phyloP scores from a whole-genome alignment of 1,140 invertebrate species.

The Brachionus rubens region DNA sequence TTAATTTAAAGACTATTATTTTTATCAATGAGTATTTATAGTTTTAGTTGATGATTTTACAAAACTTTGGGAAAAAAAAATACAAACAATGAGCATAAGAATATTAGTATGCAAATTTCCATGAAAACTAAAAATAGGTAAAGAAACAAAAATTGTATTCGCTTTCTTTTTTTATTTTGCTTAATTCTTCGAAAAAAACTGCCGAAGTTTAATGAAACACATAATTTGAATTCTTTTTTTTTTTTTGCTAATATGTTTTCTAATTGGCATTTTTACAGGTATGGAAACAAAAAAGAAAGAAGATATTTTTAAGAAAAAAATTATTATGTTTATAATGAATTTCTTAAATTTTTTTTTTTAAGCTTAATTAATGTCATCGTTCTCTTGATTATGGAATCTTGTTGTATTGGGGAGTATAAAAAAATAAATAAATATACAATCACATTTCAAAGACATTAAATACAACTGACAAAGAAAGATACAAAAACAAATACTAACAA shows the following conservation, averaged over 20 bases:
- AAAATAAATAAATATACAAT: not conserved
- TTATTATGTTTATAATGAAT: conserved; percentile 28
- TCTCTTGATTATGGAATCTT: not conserved
- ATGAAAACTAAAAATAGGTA: too few species aligned
- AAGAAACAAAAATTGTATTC: too few species aligned
- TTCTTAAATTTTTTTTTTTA: conserved; percentile 35
- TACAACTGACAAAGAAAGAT: not conserved
- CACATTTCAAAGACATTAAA: conserved; percentile 24
- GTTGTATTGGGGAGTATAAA: not conserved
- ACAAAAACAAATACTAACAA: too few species aligned
- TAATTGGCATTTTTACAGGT: conserved; percentile 41
- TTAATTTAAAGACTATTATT: too few species aligned
- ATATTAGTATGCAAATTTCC: too few species aligned
- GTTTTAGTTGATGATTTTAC: too few species aligned
- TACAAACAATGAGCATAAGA: too few species aligned
- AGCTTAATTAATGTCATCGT: conserved; percentile 15
- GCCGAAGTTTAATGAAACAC: conserved; percentile 13
- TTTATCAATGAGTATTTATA: too few species aligned
- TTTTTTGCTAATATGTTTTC: not conserved
- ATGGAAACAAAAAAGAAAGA: not conserved
- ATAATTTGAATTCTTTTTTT: conserved; percentile 28
- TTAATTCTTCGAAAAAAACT: too few species aligned
- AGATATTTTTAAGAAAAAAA: not conserved
- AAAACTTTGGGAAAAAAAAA: too few species aligned
- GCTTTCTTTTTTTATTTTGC: too few species aligned